Base-by-base conservation (phyloP, 2,113 vertebrate genomes). In the Alethe castanea region DNA sequence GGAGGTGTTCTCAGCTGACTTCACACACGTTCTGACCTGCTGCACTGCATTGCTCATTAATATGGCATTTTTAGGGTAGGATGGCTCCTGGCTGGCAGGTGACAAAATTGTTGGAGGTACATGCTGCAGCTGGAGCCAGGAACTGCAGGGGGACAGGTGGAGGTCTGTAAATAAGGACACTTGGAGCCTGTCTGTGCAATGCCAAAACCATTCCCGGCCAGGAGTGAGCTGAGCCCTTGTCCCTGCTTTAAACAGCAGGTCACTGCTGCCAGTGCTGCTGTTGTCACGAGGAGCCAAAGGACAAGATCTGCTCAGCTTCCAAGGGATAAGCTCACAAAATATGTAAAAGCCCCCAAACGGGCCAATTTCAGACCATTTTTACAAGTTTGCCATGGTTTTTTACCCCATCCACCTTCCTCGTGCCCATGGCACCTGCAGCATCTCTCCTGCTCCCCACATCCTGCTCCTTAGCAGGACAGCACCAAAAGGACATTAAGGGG, bases 391-490 rank as follows among this genome's bases (percentile, higher is more conserved):
- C 0, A 2, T 28, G 1, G 0, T 33, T 80, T 81, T 42, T 6
- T 1, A 22, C 13, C 16, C 33, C 1, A 0, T 9, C 5, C 8
- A 9, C 29, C 11, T 25, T 9, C 9, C 48, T 52, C 0, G 1
- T 31, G 26, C n/a, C 35, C 12, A 15, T 1, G 28, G 31, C 20
- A 36, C 1, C 4, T 20, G 20, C 18, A 3, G 44, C 17, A 4
- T 29, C 0, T 3, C 15, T 60, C 28, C 33, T 26, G 24, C 29
- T 44, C 15, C 14, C 2, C n/a, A 9, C 0, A 0, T 17, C 36
- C 69, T 23, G 40, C 28, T 25, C 28, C 67, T 73, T 36, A 88
- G 67, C 26, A 52, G 28, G 52, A 45, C 19, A 40, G 13, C 25
- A 7, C 36, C 76, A 15, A 28, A 26, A 23, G 33, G 31, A 19